Evolutionary conservation across 2,113 vertebrate species (phyloP).

Genomic region (Albula glossodonta): DNA sequence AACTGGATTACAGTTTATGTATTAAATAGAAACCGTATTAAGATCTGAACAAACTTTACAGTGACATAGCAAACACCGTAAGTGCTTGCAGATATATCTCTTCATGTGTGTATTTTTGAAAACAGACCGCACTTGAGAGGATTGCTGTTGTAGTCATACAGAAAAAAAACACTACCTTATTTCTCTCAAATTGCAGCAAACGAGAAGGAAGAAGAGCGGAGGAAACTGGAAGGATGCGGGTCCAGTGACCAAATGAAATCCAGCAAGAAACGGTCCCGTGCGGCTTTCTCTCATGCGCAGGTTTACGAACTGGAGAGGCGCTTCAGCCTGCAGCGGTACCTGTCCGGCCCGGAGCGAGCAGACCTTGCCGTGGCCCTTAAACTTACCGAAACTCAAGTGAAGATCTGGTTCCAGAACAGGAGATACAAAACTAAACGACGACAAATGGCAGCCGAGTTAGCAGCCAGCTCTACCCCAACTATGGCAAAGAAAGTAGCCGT

Average conservation of each 20-base stretch:
- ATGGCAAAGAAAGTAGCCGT: constrained; percentile 70
- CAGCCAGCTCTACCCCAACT: constrained; percentile 26
- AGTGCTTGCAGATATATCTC: neutral
- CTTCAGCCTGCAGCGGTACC: constrained; percentile 71
- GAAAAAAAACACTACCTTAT: constrained; percentile 7
- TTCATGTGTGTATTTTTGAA: constrained; percentile 4
- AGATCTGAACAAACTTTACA: constrained; percentile 16
- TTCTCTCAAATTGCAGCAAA: constrained; percentile 35
- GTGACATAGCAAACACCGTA: neutral
- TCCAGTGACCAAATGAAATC: constrained; percentile 35
- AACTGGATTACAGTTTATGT: neutral
- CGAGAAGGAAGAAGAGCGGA: constrained; percentile 14
- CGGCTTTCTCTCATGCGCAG: constrained; percentile 77
- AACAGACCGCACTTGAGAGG: neutral
- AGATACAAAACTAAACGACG: constrained; percentile 80
- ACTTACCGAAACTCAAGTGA: constrained; percentile 79
- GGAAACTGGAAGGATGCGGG: constrained; percentile 33
- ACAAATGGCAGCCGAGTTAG: constrained; percentile 58
- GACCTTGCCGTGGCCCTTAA: constrained; percentile 70
- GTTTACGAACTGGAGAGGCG: constrained; percentile 76
- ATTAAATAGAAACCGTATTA: neutral
- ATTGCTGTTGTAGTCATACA: constrained; percentile 2
- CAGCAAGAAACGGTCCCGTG: constrained; percentile 73
- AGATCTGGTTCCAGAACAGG: constrained; percentile 82
- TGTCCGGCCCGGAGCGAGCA: constrained; percentile 72